phyloP scores from a whole-genome alignment of 2,888 invertebrate species.

The Pocota personata region DNA sequence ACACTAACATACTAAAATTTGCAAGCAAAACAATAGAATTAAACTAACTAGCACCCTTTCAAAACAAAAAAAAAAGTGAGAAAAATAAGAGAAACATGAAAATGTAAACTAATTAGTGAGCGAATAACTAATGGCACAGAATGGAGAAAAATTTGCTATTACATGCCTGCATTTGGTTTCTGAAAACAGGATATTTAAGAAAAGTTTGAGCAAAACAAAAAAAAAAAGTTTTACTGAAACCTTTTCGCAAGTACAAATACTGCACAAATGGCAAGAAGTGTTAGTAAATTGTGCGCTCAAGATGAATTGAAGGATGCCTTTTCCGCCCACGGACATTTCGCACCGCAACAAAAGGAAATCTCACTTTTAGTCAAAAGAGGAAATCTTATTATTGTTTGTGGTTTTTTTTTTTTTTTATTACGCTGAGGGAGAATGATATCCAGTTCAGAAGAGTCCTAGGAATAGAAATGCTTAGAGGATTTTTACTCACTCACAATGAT shows the following conservation, averaged over 20 bases:
- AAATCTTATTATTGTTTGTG: background rate
- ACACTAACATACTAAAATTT: background rate
- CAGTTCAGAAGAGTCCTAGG: background rate
- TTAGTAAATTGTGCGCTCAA: conserved; percentile 11
- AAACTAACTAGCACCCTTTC: background rate
- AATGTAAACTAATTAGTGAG: conserved; percentile 34
- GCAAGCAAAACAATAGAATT: background rate
- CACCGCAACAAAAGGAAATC: background rate
- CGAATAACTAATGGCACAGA: background rate
- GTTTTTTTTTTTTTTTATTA: too few relatives aligned
- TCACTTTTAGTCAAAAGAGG: too few relatives aligned
- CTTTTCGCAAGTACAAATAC: too few relatives aligned
- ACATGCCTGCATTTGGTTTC: background rate
- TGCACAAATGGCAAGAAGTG: conserved; percentile 1
- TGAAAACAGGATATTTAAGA: background rate
- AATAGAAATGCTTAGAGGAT: background rate
- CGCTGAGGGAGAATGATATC: background rate
- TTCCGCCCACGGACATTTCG: background rate
- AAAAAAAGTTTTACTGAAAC: conserved; percentile 17
- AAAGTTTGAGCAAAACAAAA: background rate
- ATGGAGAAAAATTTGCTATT: background rate
- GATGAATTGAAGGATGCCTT: background rate
- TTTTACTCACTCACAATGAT: background rate
- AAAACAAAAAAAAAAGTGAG: background rate
- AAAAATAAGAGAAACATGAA: background rate